Conservation (phyloP, 2,797 vertebrate genomes). For the Acrossocheilus fasciatus region DNA sequence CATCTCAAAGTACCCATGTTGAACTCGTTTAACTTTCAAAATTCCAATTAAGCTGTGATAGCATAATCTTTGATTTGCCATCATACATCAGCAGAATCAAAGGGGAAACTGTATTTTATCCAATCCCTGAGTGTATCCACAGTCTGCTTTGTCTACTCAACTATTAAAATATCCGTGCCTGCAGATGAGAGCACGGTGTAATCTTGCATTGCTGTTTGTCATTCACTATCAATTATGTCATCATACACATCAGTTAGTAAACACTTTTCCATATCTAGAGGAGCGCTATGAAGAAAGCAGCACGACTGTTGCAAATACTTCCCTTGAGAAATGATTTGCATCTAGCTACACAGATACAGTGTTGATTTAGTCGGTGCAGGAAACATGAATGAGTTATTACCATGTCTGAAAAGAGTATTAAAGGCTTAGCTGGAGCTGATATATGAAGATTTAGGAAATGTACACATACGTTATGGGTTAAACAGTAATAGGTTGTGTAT, state of each 20-base stretch:
- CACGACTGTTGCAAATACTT: slow-evolving; percentile 38
- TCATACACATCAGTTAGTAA: slow-evolving; percentile 49
- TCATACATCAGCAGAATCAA: slow-evolving; percentile 18
- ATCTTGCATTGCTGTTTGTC: slow-evolving; percentile 19
- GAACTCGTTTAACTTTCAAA: slow-evolving; percentile 27
- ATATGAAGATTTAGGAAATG: slow-evolving; percentile 37
- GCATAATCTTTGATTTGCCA: slow-evolving; percentile 38
- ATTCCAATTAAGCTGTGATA: slow-evolving; percentile 32
- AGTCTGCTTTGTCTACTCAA: slow-evolving; percentile 26
- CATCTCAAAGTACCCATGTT: background rate
- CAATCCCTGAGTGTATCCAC: background rate
- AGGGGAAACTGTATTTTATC: slow-evolving; percentile 1
- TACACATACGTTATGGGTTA: slow-evolving; percentile 5
- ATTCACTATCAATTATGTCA: slow-evolving; percentile 47
- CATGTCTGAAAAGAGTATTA: slow-evolving; percentile 18
- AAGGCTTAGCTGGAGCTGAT: background rate
- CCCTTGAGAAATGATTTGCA: slow-evolving; percentile 39
- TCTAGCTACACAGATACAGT: slow-evolving; percentile 1
- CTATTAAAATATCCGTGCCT: slow-evolving; percentile 48
- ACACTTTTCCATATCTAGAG: slow-evolving; percentile 19
- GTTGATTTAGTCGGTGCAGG: background rate
- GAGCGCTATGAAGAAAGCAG: slow-evolving; percentile 18
- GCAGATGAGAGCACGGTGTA: background rate
- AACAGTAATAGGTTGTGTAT: slow-evolving; percentile 3
- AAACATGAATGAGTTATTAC: slow-evolving; percentile 47